These are phyloP conservation scores for Drosophila chauvacae DNA, from an alignment of 1,140 invertebrate species.

Conservation along the genomic window DNA sequence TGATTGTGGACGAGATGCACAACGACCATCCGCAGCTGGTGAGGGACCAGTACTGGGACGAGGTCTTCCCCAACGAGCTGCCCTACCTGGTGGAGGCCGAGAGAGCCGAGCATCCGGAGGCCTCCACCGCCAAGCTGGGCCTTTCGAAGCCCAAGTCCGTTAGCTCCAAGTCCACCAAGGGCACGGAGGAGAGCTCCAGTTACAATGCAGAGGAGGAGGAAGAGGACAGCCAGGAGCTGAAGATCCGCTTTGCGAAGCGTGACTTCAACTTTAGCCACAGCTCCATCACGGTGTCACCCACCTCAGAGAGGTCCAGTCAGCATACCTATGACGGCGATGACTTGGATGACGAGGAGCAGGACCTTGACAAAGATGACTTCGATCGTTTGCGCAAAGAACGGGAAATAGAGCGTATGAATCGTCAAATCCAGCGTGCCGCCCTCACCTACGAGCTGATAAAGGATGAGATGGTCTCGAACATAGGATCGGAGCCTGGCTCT, in stretches of 20 bases:
- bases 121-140: slow-evolving; percentile 64
- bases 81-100: slow-evolving; percentile 85
- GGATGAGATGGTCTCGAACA: slow-evolving; percentile 29
- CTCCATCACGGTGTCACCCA: slow-evolving; percentile 36
- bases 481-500: not conserved
- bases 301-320: not conserved
- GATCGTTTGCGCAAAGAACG: slow-evolving; percentile 53
- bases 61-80: slow-evolving; percentile 92
- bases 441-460: slow-evolving; percentile 66
- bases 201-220: not conserved
- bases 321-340: not conserved
- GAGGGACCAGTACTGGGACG: slow-evolving; percentile 95
- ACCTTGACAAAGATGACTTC: slow-evolving; percentile 52
- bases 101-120: slow-evolving; percentile 60
- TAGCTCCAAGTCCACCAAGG: not conserved
- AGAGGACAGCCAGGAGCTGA: slow-evolving; percentile 28
- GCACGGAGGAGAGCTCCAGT: slow-evolving; percentile 13
- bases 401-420: slow-evolving; percentile 47
- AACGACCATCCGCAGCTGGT: slow-evolving; percentile 94
- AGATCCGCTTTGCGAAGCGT: slow-evolving; percentile 52
- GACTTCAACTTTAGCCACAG: slow-evolving; percentile 32
- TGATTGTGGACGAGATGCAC: slow-evolving; percentile 97
- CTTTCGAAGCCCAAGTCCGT: slow-evolving; percentile 23
- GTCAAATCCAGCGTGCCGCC: slow-evolving; percentile 59
- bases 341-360: not conserved